Percentiles rank a stretch among this genome's conserved stretches.
Evolutionary conservation across 2,113 vertebrate species (phyloP).

Genomic region (Nematolebias whitei): DNA sequence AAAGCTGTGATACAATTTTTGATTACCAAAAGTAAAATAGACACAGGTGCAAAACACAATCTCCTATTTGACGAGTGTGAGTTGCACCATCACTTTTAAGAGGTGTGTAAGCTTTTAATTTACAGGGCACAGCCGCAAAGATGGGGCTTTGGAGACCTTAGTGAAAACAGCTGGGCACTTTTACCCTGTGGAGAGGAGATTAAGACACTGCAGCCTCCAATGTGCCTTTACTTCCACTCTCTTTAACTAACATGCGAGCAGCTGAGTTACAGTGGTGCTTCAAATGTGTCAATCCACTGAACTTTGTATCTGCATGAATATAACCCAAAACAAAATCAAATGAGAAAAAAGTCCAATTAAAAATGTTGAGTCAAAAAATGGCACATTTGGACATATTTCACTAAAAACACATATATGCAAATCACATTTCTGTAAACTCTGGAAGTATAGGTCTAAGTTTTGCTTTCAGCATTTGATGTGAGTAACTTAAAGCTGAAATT

Average conservation of each 20-base stretch:
- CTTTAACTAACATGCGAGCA: slow-evolving; percentile 44
- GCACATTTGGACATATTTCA: too few species aligned
- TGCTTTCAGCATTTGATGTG: too few species aligned
- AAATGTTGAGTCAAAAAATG: neutral
- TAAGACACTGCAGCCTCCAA: slow-evolving; percentile 60
- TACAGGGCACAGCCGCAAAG: slow-evolving; percentile 52
- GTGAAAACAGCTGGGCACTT: slow-evolving; percentile 72
- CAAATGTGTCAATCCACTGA: neutral
- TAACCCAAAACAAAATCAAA: neutral
- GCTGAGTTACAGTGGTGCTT: slow-evolving; percentile 38
- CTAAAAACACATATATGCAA: too few species aligned
- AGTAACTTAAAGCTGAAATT: too few species aligned
- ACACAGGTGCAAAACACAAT: slow-evolving; percentile 64
- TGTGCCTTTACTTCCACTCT: slow-evolving; percentile 61
- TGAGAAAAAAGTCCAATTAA: too few species aligned
- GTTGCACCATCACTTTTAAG: slow-evolving; percentile 67
- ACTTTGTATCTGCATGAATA: neutral
- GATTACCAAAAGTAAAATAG: slow-evolving; percentile 39
- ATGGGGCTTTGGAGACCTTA: slow-evolving; percentile 63
- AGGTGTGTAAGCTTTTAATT: slow-evolving; percentile 80
- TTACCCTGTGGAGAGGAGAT: slow-evolving; percentile 74
- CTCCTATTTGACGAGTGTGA: slow-evolving; percentile 45
- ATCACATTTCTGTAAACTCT: too few species aligned
- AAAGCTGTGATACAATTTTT: slow-evolving; percentile 25
- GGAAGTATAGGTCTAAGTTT: too few species aligned